phyloP scores from a whole-genome alignment of 2,888 invertebrate species.

The Pherbina coryleti region DNA sequence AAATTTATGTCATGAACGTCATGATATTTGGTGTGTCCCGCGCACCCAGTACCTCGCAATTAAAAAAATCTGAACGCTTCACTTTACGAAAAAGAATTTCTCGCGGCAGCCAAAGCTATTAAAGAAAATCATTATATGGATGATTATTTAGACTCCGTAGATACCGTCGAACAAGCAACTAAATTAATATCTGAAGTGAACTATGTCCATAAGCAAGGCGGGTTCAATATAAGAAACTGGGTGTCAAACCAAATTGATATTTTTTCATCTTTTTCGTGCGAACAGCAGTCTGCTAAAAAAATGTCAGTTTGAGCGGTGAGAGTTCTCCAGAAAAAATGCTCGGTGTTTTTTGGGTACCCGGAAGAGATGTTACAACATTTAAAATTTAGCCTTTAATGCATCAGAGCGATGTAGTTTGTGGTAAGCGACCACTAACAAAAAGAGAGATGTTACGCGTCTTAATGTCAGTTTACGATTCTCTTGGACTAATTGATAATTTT shows the following conservation, averaged over 20 bases:
- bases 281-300: conserved; percentile 5
- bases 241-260: conserved; percentile 35
- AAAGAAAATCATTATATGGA: conserved; percentile 49
- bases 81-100: conserved; percentile 32
- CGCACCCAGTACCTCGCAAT: conserved; percentile 46
- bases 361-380: conserved; percentile 32
- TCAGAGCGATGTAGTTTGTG: conserved; percentile 19
- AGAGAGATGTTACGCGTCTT: conserved; percentile 21
- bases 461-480: conserved; percentile 16
- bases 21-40: conserved; percentile 50
- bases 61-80: conserved; percentile 38
- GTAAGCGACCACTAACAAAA: conserved; percentile 37
- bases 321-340: conserved; percentile 39
- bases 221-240: conserved; percentile 43
- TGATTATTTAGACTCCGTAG: conserved; percentile 46
- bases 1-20: conserved; percentile 45
- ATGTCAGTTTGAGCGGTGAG: conserved; percentile 15
- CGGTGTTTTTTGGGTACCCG: conserved; percentile 42
- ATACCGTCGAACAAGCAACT: conserved; percentile 36
- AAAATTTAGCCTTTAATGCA: conserved; percentile 32
- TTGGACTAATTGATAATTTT: conserved; percentile 19
- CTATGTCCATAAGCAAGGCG: conserved; percentile 34
- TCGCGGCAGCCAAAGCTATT: conserved; percentile 36
- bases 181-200: conserved; percentile 28
- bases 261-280: conserved; percentile 22